These are phyloP conservation scores for Zaprionus ornatus DNA, from an alignment of 1,140 invertebrate species.

Conservation along the genomic window DNA sequence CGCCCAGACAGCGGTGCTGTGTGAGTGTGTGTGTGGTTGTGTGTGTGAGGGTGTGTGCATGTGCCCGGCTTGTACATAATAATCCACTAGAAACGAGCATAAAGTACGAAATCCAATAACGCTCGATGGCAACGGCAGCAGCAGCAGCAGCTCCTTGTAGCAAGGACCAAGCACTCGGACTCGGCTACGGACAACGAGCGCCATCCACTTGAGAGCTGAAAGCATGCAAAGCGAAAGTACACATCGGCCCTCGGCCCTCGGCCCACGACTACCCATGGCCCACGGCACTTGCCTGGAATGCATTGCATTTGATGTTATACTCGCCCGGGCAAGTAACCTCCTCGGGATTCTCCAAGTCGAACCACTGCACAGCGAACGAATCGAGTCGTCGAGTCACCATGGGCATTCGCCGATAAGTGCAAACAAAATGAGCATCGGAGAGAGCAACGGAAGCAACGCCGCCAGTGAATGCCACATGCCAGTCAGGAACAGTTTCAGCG, in stretches of 20 bases:
- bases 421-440: conserved; percentile 71
- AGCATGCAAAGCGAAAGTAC: conserved; percentile 79
- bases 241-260: conserved; percentile 41
- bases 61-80: conserved; percentile 73
- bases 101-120: conserved; percentile 81
- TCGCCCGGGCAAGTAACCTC: conserved; percentile 87
- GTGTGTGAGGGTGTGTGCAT: conserved; percentile 14
- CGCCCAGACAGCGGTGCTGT: conserved; percentile 39
- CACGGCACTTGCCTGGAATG: conserved; percentile 79
- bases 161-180: conserved; percentile 47
- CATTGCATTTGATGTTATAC: conserved; percentile 87
- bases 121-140: conserved; percentile 72
- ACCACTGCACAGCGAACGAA: conserved; percentile 87
- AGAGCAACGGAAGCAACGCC: conserved; percentile 58
- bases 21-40: conserved; percentile 23
- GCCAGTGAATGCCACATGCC: conserved; percentile 78
- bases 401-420: conserved; percentile 75
- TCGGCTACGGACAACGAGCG: conserved; percentile 38
- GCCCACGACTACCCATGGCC: neutral
- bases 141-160: conserved; percentile 26
- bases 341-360: conserved; percentile 91
- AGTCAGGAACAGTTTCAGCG: conserved; percentile 70
- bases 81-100: conserved; percentile 78
- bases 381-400: conserved; percentile 37
- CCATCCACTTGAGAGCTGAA: conserved; percentile 62